These are phyloP conservation scores for Marisa cornuarietis DNA, from an alignment of 1,140 invertebrate genomes.

Conservation along the genomic window DNA sequence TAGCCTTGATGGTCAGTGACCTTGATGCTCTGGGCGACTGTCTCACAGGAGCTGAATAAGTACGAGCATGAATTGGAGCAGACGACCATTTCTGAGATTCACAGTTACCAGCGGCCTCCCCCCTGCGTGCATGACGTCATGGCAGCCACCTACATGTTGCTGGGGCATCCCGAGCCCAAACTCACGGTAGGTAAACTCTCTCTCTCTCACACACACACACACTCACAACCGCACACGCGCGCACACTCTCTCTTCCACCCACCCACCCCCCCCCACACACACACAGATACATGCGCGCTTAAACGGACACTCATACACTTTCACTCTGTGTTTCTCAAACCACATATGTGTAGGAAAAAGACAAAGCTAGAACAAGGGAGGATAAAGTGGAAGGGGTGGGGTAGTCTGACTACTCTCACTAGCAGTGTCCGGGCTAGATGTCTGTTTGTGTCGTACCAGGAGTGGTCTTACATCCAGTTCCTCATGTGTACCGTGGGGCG, in stretches of 20 bases:
- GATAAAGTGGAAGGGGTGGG: too few relatives aligned
- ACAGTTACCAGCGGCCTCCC: slow-evolving; percentile 53
- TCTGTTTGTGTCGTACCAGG: slow-evolving; percentile 34
- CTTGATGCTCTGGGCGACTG: too few relatives aligned
- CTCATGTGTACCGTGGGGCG: slow-evolving; percentile 48
- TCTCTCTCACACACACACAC: background rate
- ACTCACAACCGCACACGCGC: too few relatives aligned
- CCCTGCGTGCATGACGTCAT: slow-evolving; percentile 53
- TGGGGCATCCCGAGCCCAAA: slow-evolving; percentile 48
- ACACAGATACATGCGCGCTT: too few relatives aligned
- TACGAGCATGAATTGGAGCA: slow-evolving; percentile 50
- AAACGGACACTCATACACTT: too few relatives aligned
- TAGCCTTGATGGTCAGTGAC: too few relatives aligned
- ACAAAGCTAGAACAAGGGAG: too few relatives aligned
- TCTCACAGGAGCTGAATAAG: slow-evolving; percentile 23
- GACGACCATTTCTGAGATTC: slow-evolving; percentile 52
- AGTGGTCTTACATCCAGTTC: slow-evolving; percentile 53
- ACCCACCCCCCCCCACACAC: too few relatives aligned
- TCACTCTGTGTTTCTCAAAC: too few relatives aligned
- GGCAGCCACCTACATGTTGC: slow-evolving; percentile 50
- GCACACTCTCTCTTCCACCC: background rate
- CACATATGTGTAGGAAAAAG: too few relatives aligned
- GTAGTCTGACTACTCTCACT: too few relatives aligned
- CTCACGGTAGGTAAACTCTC: slow-evolving; percentile 37
- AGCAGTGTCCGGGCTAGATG: too few relatives aligned